These are phyloP conservation scores for Limnodromus scolopaceus DNA, from an alignment of 2,797 vertebrate species.

Conservation along the genomic window DNA sequence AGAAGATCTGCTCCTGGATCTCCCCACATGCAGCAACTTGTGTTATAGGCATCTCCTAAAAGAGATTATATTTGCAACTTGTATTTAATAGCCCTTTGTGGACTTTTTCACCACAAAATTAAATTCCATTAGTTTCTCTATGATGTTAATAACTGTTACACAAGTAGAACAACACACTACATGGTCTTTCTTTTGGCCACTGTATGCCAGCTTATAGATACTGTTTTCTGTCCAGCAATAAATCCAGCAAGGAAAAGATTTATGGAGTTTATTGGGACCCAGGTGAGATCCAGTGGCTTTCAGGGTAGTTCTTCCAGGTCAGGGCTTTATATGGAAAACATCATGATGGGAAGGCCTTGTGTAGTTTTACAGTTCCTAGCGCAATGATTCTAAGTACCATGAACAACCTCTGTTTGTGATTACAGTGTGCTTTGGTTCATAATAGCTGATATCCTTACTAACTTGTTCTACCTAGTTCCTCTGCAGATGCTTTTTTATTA, in stretches of 20 bases:
- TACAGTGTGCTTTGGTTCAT: not conserved
- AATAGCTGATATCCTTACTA: not conserved
- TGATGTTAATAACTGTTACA: not conserved
- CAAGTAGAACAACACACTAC: rapidly evolving
- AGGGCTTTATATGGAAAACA: not conserved
- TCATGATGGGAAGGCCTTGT: not conserved
- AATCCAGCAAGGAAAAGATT: not conserved
- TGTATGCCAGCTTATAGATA: not conserved
- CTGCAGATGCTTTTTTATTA: slow-evolving; percentile 29
- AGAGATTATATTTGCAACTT: not conserved
- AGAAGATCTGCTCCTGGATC: not conserved
- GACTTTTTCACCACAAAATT: not conserved
- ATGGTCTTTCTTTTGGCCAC: not conserved
- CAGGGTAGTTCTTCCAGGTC: not conserved
- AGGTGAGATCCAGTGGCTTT: not conserved
- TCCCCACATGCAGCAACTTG: not conserved
- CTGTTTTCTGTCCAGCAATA: not conserved
- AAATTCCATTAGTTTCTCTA: not conserved
- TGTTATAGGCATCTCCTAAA: not conserved
- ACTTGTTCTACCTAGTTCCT: not conserved
- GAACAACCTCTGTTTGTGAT: not conserved
- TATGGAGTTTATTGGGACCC: not conserved
- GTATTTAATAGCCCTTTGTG: not conserved
- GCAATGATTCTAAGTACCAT: not conserved
- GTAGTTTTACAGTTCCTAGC: not conserved